Percentiles rank a stretch among this genome's conserved stretches.
These are phyloP conservation scores for Pachyuromys duprasi DNA, from an alignment of 2,797 vertebrate genomes.

Conservation along the genomic window DNA sequence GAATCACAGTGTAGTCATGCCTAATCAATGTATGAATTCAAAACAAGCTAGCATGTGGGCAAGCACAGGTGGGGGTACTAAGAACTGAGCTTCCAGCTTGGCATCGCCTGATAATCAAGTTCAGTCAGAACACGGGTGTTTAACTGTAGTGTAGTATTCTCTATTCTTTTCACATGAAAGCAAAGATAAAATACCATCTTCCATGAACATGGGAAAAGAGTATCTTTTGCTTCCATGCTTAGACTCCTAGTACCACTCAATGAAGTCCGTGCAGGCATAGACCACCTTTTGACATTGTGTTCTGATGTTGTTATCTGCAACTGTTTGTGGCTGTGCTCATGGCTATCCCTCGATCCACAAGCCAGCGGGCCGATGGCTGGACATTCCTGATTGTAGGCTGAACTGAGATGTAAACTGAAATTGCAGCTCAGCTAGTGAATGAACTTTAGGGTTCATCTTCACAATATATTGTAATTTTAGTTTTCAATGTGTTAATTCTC, in stretches of 20 bases:
- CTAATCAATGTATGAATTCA: constrained; percentile 69
- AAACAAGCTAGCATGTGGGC: constrained; percentile 32
- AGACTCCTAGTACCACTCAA: not conserved
- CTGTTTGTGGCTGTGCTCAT: not conserved
- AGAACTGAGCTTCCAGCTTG: not conserved
- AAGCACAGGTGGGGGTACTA: constrained; percentile 40
- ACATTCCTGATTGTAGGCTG: not conserved
- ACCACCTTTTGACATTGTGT: not conserved
- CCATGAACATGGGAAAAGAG: not conserved
- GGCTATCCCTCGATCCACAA: not conserved
- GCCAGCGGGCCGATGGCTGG: too few relatives aligned
- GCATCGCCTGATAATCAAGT: not conserved
- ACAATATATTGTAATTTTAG: not conserved
- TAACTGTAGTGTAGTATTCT: not conserved
- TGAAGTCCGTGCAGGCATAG: not conserved
- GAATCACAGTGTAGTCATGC: constrained; percentile 52
- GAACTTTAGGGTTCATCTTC: not conserved
- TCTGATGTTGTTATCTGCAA: not conserved
- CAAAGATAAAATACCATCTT: not conserved
- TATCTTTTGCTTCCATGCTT: not conserved
- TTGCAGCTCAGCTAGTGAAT: not conserved
- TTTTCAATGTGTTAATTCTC: not conserved
- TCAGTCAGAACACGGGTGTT: constrained; percentile 28
- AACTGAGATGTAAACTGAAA: not conserved
- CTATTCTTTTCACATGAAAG: not conserved